Conservation (phyloP, 1,140 invertebrate species). For the Coenobita brevimanus region DNA sequence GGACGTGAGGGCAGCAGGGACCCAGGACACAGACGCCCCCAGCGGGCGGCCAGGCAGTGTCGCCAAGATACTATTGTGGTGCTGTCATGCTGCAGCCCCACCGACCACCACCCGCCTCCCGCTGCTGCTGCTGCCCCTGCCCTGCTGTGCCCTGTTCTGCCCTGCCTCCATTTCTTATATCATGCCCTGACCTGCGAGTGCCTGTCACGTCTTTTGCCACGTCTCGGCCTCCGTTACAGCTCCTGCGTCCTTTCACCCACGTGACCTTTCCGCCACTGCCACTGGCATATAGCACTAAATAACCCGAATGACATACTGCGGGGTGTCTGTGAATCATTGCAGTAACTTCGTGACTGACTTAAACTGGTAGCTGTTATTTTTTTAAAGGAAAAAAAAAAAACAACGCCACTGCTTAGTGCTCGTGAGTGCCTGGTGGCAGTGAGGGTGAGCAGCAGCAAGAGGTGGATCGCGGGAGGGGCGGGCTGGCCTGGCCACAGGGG, state of each 20-base stretch:
- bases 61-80: slow-evolving; percentile 66
- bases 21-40: slow-evolving; percentile 57
- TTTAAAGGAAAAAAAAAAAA: too few relatives aligned
- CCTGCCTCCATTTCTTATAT: too few relatives aligned
- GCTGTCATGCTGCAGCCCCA: slow-evolving; percentile 42
- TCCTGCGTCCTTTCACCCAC: not conserved
- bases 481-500: slow-evolving; percentile 42
- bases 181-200: too few relatives aligned
- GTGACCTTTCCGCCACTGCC: too few relatives aligned
- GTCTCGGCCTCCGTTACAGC: not conserved
- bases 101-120: not conserved
- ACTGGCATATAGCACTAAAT: too few relatives aligned
- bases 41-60: slow-evolving; percentile 61
- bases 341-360: too few relatives aligned
- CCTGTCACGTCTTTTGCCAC: not conserved
- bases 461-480: too few relatives aligned
- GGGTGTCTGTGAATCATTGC: too few relatives aligned
- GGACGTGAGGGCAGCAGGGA: slow-evolving; percentile 15
- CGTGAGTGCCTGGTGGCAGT: slow-evolving; percentile 44
- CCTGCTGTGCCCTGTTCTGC: not conserved
- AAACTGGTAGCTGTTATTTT: too few relatives aligned
- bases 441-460: too few relatives aligned
- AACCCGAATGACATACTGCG: too few relatives aligned
- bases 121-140: not conserved
- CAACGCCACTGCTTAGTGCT: too few relatives aligned